phyloP scores from a whole-genome alignment of 2,888 invertebrate species.

The Microplitis deprimator region DNA sequence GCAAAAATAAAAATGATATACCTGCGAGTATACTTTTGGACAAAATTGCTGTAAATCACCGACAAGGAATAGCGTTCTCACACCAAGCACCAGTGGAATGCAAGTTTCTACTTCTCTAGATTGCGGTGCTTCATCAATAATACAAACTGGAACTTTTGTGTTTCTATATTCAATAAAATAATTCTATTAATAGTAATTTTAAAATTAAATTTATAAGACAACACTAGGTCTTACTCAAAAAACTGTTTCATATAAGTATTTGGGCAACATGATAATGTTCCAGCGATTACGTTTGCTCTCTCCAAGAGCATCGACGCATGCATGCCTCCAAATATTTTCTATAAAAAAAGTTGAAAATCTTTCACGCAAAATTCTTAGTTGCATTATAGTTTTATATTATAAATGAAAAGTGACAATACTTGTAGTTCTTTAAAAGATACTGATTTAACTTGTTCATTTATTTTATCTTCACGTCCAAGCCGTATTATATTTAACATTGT shows the following conservation, averaged over 20 bases:
- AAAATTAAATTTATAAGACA: neutral
- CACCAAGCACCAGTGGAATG: conserved; percentile 83
- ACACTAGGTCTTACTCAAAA: conserved; percentile 51
- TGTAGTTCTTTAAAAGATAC: too few relatives aligned
- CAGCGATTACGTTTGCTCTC: too few relatives aligned
- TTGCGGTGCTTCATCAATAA: conserved; percentile 89
- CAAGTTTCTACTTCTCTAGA: conserved; percentile 86
- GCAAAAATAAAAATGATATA: neutral
- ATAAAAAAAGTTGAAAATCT: too few relatives aligned
- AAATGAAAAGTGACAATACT: too few relatives aligned
- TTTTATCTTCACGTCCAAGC: too few relatives aligned
- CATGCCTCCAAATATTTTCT: too few relatives aligned
- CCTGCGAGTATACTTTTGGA: conserved; percentile 77
- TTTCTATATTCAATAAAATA: conserved; percentile 36
- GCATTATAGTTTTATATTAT: too few relatives aligned
- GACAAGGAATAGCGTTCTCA: conserved; percentile 83
- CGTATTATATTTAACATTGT: too few relatives aligned
- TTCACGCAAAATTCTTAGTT: too few relatives aligned
- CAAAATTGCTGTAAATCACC: conserved; percentile 90
- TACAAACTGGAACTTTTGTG: conserved; percentile 72
- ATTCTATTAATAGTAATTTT: neutral
- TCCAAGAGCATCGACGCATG: too few relatives aligned
- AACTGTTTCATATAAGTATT: conserved; percentile 47
- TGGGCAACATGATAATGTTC: conserved; percentile 74
- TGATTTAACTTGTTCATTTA: too few relatives aligned